Conservation (phyloP, 2,113 vertebrate species). For the human region GRCh38 chr11:86201001-86201500, state of each 20-base stretch:
- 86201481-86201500: neutral
- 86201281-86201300: neutral
- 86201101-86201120: neutral
- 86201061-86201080: neutral
- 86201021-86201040: neutral
- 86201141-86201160: neutral
- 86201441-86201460: neutral
- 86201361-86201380: neutral
- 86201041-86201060: neutral
- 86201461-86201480: neutral
- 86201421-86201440: neutral
- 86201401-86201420: neutral
- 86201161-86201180: neutral
- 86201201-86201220: neutral
- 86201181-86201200: constrained; percentile 23
- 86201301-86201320: neutral
- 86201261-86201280: neutral
- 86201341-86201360: neutral
- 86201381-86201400: neutral
- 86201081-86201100: constrained; percentile 9
- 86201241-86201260: neutral
- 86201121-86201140: neutral
- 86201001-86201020: neutral
- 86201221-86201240: neutral
- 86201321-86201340: neutral